phyloP scores from a whole-genome alignment of 2,113 vertebrate species.

The Camelus dromedarius region DNA sequence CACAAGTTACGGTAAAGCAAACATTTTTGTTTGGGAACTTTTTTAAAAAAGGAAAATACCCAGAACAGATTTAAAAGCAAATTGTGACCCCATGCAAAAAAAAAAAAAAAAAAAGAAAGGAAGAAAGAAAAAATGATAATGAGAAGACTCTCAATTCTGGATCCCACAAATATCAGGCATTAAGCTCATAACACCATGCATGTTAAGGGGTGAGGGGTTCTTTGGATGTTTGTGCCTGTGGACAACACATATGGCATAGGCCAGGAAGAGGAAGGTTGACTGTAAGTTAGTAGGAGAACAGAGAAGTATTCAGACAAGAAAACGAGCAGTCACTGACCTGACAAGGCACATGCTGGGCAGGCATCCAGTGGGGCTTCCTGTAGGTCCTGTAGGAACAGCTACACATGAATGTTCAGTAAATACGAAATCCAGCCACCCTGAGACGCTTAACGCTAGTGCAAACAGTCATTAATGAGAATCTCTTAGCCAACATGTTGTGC shows the following conservation, averaged over 20 bases:
- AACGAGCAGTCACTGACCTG: background rate
- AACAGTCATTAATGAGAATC: constrained; percentile 26
- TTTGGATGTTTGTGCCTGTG: background rate
- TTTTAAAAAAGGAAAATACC: background rate
- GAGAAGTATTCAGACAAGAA: background rate
- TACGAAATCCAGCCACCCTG: background rate
- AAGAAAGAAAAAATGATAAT: background rate
- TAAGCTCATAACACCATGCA: background rate
- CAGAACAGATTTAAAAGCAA: background rate
- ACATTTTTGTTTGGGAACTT: background rate
- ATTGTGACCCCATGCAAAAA: background rate
- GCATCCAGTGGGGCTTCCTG: background rate
- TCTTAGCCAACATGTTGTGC: background rate
- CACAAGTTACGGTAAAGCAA: background rate
- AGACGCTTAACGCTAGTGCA: background rate
- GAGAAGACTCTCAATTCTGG: background rate
- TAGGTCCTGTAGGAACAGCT: background rate
- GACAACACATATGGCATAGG: background rate
- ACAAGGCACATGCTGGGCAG: background rate
- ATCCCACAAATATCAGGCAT: background rate
- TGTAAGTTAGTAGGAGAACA: background rate
- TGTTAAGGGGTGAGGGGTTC: background rate
- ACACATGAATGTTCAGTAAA: background rate
- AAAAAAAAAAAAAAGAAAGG: background rate
- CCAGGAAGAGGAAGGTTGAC: background rate